These are phyloP conservation scores for Gymnopithys bicolor DNA, from an alignment of 2,797 vertebrate genomes.

Conservation along the genomic window DNA sequence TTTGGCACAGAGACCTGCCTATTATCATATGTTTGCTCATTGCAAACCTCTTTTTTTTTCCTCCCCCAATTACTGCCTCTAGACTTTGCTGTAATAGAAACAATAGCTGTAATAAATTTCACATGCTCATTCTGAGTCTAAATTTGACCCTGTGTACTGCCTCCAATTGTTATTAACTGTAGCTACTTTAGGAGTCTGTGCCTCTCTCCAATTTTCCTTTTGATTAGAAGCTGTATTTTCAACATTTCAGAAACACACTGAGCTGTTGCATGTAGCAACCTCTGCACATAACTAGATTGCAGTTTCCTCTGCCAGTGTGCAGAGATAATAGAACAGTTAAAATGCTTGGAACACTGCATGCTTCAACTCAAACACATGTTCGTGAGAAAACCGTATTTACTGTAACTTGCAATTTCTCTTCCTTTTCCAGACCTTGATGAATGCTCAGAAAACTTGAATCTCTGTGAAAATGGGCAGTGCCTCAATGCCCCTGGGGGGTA, in stretches of 20 bases:
- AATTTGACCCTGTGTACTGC: constrained; percentile 11
- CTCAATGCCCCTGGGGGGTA: constrained; percentile 88
- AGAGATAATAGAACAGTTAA: background rate
- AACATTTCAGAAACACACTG: background rate
- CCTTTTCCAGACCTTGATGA: constrained; percentile 86
- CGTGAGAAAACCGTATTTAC: background rate
- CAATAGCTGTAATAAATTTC: constrained; percentile 28
- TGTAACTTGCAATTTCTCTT: background rate
- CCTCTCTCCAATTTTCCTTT: background rate
- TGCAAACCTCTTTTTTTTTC: background rate
- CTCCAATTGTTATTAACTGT: background rate
- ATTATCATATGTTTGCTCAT: background rate
- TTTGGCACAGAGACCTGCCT: background rate
- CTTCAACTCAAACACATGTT: background rate
- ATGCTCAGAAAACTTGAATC: constrained; percentile 89
- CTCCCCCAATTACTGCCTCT: background rate
- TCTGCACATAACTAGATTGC: background rate
- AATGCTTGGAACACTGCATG: background rate
- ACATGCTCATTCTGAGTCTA: background rate
- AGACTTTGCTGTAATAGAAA: constrained; percentile 16
- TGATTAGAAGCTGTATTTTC: background rate
- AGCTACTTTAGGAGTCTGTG: background rate
- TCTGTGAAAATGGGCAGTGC: constrained; percentile 92
- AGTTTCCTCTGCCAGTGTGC: background rate
- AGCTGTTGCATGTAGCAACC: background rate